A percentile compares a stretch with the other conserved stretches of the same genome.
Conservation (phyloP, 92 coral and sea anemone species). For the Bergia puertoricense region DNA sequence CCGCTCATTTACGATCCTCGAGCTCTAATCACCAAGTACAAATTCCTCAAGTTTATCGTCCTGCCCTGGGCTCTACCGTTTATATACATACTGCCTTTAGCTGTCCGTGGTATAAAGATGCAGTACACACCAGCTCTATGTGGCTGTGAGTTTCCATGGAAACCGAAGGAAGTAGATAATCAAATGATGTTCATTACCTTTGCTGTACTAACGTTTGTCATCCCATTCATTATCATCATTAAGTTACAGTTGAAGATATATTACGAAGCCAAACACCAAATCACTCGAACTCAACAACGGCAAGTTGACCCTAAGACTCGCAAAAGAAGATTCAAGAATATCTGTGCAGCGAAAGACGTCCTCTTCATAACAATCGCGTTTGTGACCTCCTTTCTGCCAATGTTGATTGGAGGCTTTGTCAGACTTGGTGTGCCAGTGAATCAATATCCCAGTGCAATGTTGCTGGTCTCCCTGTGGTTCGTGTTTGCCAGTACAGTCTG, state of each 20-base stretch:
- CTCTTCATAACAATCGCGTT: not conserved
- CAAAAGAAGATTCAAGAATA: not conserved
- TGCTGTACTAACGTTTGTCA: not conserved
- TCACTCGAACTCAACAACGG: not conserved
- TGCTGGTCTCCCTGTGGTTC: not conserved
- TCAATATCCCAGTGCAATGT: slow-evolving; percentile 1
- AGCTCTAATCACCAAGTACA: not conserved
- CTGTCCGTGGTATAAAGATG: not conserved
- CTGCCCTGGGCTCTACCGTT: slow-evolving; percentile 12
- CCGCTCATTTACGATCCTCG: not conserved
- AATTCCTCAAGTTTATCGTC: not conserved
- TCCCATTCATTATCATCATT: not conserved
- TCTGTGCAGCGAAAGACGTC: not conserved
- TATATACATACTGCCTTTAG: not conserved
- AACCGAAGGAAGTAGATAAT: not conserved
- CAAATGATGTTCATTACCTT: not conserved
- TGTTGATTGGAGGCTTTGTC: slow-evolving; percentile 10
- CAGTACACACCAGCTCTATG: slow-evolving; percentile 21
- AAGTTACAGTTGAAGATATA: not conserved
- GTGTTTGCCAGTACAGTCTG: no score
- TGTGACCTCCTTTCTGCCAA: not conserved
- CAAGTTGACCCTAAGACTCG: not conserved
- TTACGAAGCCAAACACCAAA: slow-evolving; percentile 4
- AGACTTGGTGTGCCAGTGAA: slow-evolving; percentile 3
- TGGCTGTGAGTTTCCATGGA: slow-evolving; percentile 17